Conservation (phyloP, 2,888 invertebrate genomes). For the Polydrusus cervinus region DNA sequence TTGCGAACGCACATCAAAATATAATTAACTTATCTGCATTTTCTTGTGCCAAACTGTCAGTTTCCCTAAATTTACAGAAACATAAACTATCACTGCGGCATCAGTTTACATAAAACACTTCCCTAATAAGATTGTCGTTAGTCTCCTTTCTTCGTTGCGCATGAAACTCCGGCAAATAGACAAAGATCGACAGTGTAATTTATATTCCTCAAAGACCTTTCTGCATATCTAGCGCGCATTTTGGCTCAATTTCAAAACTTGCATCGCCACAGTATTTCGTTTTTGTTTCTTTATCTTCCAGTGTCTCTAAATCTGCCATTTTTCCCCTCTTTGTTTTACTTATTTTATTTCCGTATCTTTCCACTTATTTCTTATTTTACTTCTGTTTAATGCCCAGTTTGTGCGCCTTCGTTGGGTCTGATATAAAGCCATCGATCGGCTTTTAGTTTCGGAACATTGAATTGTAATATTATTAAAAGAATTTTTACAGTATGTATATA, state of each 20-base stretch:
- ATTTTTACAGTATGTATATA: too few relatives aligned
- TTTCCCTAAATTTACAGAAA: constrained; percentile 11
- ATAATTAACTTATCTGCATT: background rate
- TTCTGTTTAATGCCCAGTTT: constrained; percentile 16
- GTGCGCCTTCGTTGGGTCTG: background rate
- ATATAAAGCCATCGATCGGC: background rate
- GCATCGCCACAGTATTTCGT: constrained; percentile 19
- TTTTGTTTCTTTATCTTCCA: constrained; percentile 29
- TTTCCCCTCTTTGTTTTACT: constrained; percentile 20
- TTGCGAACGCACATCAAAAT: background rate
- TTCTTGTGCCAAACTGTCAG: constrained; percentile 8
- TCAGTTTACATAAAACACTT: background rate
- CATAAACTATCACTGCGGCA: background rate
- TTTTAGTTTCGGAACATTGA: constrained; percentile 8
- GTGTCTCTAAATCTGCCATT: background rate
- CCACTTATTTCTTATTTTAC: constrained; percentile 11
- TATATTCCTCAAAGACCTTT: constrained; percentile 18
- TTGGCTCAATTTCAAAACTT: constrained; percentile 36
- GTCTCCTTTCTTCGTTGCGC: background rate
- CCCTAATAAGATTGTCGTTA: constrained; percentile 6
- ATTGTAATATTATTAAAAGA: too few relatives aligned
- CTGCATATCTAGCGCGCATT: constrained; percentile 24
- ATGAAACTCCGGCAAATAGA: background rate
- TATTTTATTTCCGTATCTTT: constrained; percentile 17
- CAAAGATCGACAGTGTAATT: constrained; percentile 12